Percentiles rank a stretch among this genome's conserved stretches.
These are phyloP conservation scores for Cantharis rustica DNA, from an alignment of 2,888 invertebrate genomes.

Conservation along the genomic window DNA sequence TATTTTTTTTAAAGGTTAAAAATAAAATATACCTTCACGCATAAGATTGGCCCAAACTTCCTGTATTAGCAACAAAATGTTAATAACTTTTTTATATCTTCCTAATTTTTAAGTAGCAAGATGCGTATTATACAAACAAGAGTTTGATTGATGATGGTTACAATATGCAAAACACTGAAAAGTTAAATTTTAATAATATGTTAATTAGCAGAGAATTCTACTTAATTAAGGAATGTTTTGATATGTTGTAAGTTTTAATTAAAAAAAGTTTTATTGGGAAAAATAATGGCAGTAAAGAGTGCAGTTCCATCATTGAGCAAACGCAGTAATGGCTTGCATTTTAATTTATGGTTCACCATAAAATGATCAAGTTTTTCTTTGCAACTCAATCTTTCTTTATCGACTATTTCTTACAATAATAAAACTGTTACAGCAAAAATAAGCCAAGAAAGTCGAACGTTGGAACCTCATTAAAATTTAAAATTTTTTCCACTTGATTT, in stretches of 20 bases:
- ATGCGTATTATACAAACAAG: neutral
- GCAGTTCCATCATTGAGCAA: neutral
- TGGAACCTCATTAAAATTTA: neutral
- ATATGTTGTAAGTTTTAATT: neutral
- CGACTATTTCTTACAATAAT: neutral
- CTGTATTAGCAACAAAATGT: neutral
- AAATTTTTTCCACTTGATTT: neutral
- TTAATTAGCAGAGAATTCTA: neutral
- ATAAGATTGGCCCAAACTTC: neutral
- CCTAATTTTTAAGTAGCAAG: neutral
- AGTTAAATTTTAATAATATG: neutral
- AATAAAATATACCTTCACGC: too few species aligned
- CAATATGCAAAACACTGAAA: neutral
- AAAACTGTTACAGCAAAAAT: neutral
- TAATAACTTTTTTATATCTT: neutral
- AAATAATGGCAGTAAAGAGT: neutral
- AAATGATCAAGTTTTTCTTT: neutral
- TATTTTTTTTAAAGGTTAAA: too few species aligned
- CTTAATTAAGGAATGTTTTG: neutral
- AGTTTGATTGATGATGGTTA: neutral
- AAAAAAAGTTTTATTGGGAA: neutral
- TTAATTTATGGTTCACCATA: neutral
- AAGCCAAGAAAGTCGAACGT: neutral
- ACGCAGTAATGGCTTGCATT: neutral
- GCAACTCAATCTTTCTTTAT: neutral